phyloP scores from a whole-genome alignment of 2,797 vertebrate genomes.

The Sebastes goodei region DNA sequence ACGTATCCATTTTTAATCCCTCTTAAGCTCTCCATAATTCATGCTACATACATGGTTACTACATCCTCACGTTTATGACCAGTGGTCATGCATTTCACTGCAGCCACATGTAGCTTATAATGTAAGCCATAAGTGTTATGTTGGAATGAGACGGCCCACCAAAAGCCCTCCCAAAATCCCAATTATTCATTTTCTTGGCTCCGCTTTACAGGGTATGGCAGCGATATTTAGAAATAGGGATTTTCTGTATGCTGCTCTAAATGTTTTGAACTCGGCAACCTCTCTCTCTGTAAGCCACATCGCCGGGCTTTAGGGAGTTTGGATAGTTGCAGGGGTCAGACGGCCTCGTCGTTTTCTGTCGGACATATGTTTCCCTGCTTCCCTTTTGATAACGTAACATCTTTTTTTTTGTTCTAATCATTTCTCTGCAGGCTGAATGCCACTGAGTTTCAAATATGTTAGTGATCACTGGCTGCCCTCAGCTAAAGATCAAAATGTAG shows the following conservation, averaged over 20 bases:
- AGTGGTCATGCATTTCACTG: constrained; percentile 31
- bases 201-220: constrained; percentile 37
- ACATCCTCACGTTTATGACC: constrained; percentile 45
- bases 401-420: background rate
- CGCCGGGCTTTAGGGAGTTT: constrained; percentile 17
- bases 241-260: constrained; percentile 57
- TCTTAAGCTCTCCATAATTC: constrained; percentile 17
- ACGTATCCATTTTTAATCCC: constrained; percentile 25
- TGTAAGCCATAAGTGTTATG: constrained; percentile 64
- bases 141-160: constrained; percentile 61
- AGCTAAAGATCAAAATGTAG: background rate
- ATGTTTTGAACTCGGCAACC: constrained; percentile 69
- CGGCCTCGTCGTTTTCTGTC: background rate
- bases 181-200: constrained; percentile 60
- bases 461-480: background rate
- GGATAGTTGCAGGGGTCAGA: background rate
- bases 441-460: background rate
- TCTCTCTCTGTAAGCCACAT: constrained; percentile 35
- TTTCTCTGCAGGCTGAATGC: background rate
- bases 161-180: constrained; percentile 48
- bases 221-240: constrained; percentile 58
- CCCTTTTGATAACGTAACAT: constrained; percentile 11
- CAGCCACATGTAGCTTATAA: constrained; percentile 62
- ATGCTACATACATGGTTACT: constrained; percentile 11
- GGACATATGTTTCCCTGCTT: constrained; percentile 30